Conservation (phyloP, 2,113 vertebrate species). For the Oriolus oriolus region DNA sequence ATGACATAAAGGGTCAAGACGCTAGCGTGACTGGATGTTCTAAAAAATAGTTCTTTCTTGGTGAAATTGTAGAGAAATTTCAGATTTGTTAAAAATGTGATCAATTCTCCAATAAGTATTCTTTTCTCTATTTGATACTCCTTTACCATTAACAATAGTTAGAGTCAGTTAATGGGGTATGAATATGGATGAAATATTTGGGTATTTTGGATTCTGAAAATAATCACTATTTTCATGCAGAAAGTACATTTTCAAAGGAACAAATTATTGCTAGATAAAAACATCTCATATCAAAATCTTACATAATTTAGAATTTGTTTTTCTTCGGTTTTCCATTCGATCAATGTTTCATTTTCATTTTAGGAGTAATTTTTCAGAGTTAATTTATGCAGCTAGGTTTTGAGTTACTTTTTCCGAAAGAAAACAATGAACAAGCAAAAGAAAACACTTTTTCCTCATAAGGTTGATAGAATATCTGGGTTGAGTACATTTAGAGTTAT, state of each 20-base stretch:
- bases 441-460: background rate
- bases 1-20: background rate
- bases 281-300: background rate
- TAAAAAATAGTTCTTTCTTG: background rate
- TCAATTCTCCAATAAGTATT: background rate
- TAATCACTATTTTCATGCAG: background rate
- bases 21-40: background rate
- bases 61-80: background rate
- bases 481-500: background rate
- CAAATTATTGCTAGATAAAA: background rate
- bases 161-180: background rate
- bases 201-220: background rate
- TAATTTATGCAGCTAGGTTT: background rate
- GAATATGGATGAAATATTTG: background rate
- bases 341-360: background rate
- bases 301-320: background rate
- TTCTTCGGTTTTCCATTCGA: fast-evolving
- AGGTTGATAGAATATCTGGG: fast-evolving
- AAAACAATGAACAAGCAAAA: background rate
- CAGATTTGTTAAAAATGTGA: background rate
- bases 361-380: background rate
- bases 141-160: background rate
- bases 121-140: background rate
- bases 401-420: background rate
- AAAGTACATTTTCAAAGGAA: background rate